Conservation (phyloP, 2,113 vertebrate genomes). For the Seriola rivoliana region DNA sequence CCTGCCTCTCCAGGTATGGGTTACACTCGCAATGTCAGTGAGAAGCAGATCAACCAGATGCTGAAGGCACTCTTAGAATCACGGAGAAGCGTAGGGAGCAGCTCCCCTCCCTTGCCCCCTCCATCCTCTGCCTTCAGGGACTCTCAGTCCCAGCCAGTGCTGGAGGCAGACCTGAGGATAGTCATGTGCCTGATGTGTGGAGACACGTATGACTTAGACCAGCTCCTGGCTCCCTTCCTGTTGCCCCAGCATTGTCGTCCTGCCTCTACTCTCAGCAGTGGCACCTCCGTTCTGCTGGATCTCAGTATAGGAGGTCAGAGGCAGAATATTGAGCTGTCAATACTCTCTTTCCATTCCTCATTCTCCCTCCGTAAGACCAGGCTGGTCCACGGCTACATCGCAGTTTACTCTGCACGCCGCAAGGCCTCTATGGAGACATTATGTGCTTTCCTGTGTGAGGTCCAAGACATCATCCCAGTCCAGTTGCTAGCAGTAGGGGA, state of each 20-base stretch:
- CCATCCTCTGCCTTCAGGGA: slow-evolving; percentile 88
- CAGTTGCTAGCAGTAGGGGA: slow-evolving; percentile 93
- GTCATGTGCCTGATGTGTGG: slow-evolving; percentile 97
- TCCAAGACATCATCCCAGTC: slow-evolving; percentile 95
- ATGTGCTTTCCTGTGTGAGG: slow-evolving; percentile 95
- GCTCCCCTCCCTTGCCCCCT: slow-evolving; percentile 81
- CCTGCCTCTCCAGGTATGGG: slow-evolving; percentile 91
- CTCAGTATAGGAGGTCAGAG: slow-evolving; percentile 87
- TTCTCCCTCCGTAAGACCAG: slow-evolving; percentile 92
- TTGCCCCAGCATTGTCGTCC: slow-evolving; percentile 89
- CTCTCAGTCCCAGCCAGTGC: slow-evolving; percentile 79
- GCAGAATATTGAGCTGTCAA: slow-evolving; percentile 89
- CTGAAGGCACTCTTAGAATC: slow-evolving; percentile 91
- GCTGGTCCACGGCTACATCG: slow-evolving; percentile 94
- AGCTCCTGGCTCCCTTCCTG: slow-evolving; percentile 91
- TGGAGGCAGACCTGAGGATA: slow-evolving; percentile 90
- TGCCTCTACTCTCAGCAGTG: slow-evolving; percentile 79
- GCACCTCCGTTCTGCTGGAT: slow-evolving; percentile 90
- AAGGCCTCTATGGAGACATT: slow-evolving; percentile 93
- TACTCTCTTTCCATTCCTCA: slow-evolving; percentile 94
- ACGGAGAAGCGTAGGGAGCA: slow-evolving; percentile 86
- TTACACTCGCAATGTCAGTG: slow-evolving; percentile 92
- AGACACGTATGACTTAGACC: slow-evolving; percentile 90
- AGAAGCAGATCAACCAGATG: slow-evolving; percentile 93
- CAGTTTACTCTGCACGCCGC: slow-evolving; percentile 93